Evolutionary conservation across 2,888 invertebrate species (phyloP).

Genomic region (Orchesellides sinensis): DNA sequence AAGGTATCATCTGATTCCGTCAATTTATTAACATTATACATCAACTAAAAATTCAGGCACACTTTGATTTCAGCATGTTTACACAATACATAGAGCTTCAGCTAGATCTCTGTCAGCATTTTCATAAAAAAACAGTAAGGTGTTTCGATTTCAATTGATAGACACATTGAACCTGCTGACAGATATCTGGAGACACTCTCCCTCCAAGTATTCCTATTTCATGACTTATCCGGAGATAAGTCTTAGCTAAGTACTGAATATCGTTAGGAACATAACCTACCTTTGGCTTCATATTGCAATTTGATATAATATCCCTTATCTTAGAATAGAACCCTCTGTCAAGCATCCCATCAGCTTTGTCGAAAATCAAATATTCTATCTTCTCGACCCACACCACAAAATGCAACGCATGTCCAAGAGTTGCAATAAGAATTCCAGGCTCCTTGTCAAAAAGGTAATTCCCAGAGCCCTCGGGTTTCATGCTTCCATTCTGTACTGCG

Average conservation of each 20-base stretch:
- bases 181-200: conserved; percentile 24
- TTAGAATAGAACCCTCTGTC: conserved; percentile 26
- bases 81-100: neutral
- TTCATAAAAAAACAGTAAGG: conserved; percentile 17
- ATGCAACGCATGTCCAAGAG: conserved; percentile 27
- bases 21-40: too few species aligned
- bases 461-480: too few species aligned
- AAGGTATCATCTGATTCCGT: too few species aligned
- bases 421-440: conserved; percentile 33
- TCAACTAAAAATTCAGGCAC: conserved; percentile 33
- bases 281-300: conserved; percentile 24
- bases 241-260: conserved; percentile 29
- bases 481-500: too few species aligned
- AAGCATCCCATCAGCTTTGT: conserved; percentile 53
- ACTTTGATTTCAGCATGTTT: neutral
- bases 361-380: conserved; percentile 25
- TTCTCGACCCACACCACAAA: neutral
- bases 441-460: neutral
- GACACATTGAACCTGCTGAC: conserved; percentile 14
- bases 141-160: neutral
- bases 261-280: conserved; percentile 4
- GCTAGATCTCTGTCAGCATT: neutral
- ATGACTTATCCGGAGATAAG: conserved; percentile 4
- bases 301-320: conserved; percentile 3
- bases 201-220: conserved; percentile 33